Evolutionary conservation across 1,140 invertebrate species (phyloP).

Genomic region (Branchinecta lindahli): DNA sequence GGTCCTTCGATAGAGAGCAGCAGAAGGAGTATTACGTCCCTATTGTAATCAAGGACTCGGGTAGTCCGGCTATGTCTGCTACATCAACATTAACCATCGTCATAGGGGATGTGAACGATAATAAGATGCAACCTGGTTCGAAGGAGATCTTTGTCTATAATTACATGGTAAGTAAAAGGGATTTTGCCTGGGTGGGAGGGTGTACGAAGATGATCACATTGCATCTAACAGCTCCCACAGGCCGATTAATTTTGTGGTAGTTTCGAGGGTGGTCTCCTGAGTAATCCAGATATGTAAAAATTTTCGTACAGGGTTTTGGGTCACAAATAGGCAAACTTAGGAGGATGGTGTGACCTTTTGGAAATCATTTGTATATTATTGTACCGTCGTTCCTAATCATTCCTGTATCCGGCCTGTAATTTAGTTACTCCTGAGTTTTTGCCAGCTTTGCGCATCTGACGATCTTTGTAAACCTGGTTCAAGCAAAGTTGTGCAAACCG

Average conservation of each 20-base stretch:
- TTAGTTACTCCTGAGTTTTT: no score
- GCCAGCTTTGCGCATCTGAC: no score
- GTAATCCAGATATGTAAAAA: no score
- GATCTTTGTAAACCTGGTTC: no score
- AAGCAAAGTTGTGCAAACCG: no score
- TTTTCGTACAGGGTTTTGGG: no score
- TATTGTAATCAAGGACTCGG: constrained; percentile 73
- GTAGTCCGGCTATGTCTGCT: constrained; percentile 75
- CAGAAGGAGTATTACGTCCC: constrained; percentile 88
- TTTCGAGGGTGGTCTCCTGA: not conserved
- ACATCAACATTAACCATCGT: constrained; percentile 86
- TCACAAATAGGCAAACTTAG: no score
- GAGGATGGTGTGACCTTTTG: no score
- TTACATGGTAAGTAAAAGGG: constrained; percentile 44
- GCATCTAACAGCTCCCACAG: not conserved
- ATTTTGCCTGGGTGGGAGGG: constrained; percentile 5
- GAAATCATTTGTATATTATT: no score
- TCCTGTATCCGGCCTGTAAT: no score
- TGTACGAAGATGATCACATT: no score
- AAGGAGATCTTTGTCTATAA: constrained; percentile 96
- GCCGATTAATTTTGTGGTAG: not conserved
- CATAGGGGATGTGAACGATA: constrained; percentile 80
- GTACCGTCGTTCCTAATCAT: no score
- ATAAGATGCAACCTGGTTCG: constrained; percentile 87
- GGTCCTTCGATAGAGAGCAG: constrained; percentile 85